A percentile compares a stretch with the other conserved stretches of the same genome.
phyloP scores from a whole-genome alignment of 2,888 invertebrate genomes.

The Crossocerus cetratus region DNA sequence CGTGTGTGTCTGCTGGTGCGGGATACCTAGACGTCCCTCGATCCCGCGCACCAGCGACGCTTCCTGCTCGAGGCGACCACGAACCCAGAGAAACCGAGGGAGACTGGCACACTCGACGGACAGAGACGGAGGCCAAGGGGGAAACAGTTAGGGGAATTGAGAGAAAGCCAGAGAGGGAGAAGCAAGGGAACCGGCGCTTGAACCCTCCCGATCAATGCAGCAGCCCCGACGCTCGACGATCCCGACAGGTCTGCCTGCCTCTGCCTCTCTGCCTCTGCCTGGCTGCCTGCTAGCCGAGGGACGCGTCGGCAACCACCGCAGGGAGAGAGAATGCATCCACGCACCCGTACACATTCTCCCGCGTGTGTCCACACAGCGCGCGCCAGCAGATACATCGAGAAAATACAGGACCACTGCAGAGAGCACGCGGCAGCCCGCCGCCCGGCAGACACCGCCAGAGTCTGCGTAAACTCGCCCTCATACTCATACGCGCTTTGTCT shows the following conservation, averaged over 20 bases:
- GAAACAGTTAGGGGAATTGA: too few relatives aligned
- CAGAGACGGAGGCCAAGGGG: not conserved
- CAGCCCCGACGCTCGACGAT: constrained; percentile 69
- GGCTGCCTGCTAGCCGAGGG: not conserved
- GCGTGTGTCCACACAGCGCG: too few relatives aligned
- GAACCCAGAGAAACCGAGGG: constrained; percentile 32
- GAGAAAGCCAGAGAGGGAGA: too few relatives aligned
- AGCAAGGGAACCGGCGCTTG: constrained; percentile 41
- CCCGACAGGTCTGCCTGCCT: constrained; percentile 43
- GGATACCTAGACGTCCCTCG: constrained; percentile 31
- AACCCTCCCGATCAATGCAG: constrained; percentile 72
- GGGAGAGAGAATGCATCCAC: constrained; percentile 29
- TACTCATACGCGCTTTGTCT: too few relatives aligned
- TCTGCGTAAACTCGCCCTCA: too few relatives aligned
- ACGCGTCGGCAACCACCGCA: constrained; percentile 18
- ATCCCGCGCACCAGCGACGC: constrained; percentile 1
- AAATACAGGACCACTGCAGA: too few relatives aligned
- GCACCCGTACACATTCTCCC: too few relatives aligned
- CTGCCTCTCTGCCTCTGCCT: too few relatives aligned
- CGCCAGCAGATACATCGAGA: too few relatives aligned
- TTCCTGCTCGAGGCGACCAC: constrained; percentile 28
- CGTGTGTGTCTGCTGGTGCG: constrained; percentile 33
- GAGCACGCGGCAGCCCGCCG: too few relatives aligned
- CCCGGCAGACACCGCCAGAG: too few relatives aligned
- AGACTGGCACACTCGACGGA: too few relatives aligned